Conservation (phyloP, 2,888 invertebrate genomes). For the Meghimatium bilineatum region DNA sequence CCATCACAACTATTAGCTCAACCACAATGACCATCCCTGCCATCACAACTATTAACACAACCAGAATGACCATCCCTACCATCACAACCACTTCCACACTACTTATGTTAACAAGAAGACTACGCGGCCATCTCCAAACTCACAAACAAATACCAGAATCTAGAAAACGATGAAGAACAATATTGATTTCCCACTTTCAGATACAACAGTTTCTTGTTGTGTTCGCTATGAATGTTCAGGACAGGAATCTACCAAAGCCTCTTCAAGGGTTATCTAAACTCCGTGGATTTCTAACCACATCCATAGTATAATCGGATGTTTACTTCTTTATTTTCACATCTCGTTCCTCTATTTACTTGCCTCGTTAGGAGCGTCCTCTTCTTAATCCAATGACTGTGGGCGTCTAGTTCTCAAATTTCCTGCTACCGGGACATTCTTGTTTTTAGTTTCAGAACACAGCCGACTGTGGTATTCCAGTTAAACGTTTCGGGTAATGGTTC, state of each 20-base stretch:
- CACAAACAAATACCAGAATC: not conserved
- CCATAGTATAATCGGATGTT: not conserved
- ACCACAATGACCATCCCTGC: not conserved
- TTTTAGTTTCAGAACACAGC: no score
- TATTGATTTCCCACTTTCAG: not conserved
- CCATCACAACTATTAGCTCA: not conserved
- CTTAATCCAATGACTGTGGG: no score
- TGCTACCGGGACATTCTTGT: no score
- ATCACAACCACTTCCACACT: not conserved
- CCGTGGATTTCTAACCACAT: not conserved
- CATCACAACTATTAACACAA: not conserved
- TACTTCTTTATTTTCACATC: not conserved
- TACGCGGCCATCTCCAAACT: not conserved
- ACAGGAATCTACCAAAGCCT: not conserved
- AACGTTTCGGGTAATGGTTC: no score
- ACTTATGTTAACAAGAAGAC: not conserved
- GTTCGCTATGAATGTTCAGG: not conserved
- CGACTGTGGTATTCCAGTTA: no score
- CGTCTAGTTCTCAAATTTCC: no score
- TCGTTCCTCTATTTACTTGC: not conserved
- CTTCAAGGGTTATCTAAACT: slow-evolving; percentile 4
- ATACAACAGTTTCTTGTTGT: not conserved
- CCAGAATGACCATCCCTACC: not conserved
- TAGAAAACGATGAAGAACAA: not conserved
- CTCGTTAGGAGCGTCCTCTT: not conserved